Base-by-base conservation (phyloP, 2,888 invertebrate genomes). In the Pemphredon lugubris region DNA sequence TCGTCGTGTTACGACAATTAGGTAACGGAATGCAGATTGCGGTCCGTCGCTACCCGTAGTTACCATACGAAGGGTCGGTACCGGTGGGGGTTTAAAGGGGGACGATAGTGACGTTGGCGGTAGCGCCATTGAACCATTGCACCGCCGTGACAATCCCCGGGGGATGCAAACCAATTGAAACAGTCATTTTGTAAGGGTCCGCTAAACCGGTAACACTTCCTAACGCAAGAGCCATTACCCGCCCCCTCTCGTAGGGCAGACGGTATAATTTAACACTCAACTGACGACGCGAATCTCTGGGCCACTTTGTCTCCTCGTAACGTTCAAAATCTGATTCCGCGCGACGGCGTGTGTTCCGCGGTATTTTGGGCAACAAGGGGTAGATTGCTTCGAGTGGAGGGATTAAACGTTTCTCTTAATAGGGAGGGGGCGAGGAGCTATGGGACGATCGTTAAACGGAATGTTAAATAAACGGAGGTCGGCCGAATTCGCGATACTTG, bases 21-120 rank as follows among this genome's bases (percentile, higher is more conserved):
- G 86, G 83, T 84, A 85, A 85, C 83, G 86, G 86, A 86, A 87
- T 87, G 87, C 86, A 87, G 87, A 87, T 87, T 87, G 87, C 83
- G 87, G 86, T 84, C 75, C 77, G 77, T 73, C 75, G 79, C 81
- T 83, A 81, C 70, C 83, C 81, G 82, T 85, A 86, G 85, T 85
- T 86, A 87, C 83, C 83, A 83, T 85, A 84, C 82, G 80, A 75
- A 72, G 74, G 75, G 73, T 66, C 55, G 76, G 50, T 66, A 69
- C 71, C 63, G 44, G 58, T 30, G 45, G 69, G 71, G 67, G 71
- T n/a, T 72, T 67, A 63, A 79, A 72, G 79, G 79, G 81, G 63
- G 57, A 54, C 73, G 68, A 73, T 72, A 69, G 78, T 79, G 75
- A 74, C 71, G 74, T 61, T 48, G 72, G 59, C 47, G 68, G 69